Evolutionary conservation across 2,113 vertebrate genomes (phyloP).

Genomic region (Elephantulus edwardii): DNA sequence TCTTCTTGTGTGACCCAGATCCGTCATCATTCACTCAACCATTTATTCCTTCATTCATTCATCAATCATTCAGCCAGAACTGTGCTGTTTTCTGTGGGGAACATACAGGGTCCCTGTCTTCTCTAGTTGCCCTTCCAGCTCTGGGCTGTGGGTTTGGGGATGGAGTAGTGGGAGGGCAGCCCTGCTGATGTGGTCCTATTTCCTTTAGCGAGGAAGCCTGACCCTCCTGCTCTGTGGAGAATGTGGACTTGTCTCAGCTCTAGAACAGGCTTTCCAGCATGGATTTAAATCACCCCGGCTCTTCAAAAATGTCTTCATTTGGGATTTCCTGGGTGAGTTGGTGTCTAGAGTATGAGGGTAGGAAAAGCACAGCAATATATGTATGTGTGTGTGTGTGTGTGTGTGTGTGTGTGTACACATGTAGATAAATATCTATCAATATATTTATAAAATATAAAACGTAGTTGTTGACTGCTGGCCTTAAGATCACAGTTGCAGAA

Average conservation of each 20-base stretch:
- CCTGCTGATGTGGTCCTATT: slow-evolving; percentile 6
- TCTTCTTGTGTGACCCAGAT: not conserved
- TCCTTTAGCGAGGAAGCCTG: slow-evolving; percentile 92
- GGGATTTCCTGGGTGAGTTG: slow-evolving; percentile 96
- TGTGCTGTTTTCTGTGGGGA: not conserved
- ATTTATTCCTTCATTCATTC: not conserved
- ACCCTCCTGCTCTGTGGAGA: slow-evolving; percentile 97
- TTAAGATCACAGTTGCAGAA: not conserved
- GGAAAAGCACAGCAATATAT: not conserved
- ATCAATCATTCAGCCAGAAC: not conserved
- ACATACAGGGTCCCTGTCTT: not conserved
- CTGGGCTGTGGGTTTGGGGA: not conserved
- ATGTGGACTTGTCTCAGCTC: slow-evolving; percentile 95
- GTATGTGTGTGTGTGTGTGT: not conserved
- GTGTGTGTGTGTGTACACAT: no score
- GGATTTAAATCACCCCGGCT: slow-evolving; percentile 97
- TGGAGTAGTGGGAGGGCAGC: not conserved
- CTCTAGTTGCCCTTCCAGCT: not conserved
- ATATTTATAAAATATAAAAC: no score
- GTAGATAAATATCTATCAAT: no score
- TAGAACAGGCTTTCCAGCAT: slow-evolving; percentile 98
- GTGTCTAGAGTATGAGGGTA: not conserved
- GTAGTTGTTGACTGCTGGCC: not conserved
- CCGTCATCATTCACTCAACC: no score
- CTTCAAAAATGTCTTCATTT: slow-evolving; percentile 99